phyloP scores from a whole-genome alignment of 2,113 vertebrate species.

The Ceyx margarethae region DNA sequence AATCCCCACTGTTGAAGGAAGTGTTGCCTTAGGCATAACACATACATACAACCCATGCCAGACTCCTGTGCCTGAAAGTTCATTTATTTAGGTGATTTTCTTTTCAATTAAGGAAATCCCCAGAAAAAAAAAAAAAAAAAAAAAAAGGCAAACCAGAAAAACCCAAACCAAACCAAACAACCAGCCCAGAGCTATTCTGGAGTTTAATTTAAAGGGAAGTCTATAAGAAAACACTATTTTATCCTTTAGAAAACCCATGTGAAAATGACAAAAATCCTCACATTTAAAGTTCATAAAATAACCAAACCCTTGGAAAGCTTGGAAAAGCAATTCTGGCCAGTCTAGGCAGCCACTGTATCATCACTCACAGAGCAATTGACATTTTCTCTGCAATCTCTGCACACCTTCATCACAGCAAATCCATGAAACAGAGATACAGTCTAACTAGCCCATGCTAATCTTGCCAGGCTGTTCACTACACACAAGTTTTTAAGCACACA shows the following conservation, averaged over 20 bases:
- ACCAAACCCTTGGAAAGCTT: background rate
- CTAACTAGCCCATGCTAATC: background rate
- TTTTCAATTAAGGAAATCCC: background rate
- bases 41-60: background rate
- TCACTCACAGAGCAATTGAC: background rate
- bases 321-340: background rate
- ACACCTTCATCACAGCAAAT: background rate
- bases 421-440: background rate
- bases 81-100: background rate
- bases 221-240: background rate
- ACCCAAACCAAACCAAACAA: background rate
- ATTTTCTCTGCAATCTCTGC: background rate
- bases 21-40: background rate
- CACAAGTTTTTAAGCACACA: background rate
- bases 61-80: background rate
- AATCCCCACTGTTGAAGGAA: background rate
- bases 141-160: background rate
- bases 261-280: background rate
- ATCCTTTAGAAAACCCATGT: background rate
- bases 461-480: background rate
- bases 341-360: background rate
- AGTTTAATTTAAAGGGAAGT: background rate
- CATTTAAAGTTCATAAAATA: background rate
- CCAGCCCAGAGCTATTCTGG: background rate
- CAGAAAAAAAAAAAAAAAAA: background rate